Conservation (phyloP, 2,113 vertebrate species). For the Uria lomvia region DNA sequence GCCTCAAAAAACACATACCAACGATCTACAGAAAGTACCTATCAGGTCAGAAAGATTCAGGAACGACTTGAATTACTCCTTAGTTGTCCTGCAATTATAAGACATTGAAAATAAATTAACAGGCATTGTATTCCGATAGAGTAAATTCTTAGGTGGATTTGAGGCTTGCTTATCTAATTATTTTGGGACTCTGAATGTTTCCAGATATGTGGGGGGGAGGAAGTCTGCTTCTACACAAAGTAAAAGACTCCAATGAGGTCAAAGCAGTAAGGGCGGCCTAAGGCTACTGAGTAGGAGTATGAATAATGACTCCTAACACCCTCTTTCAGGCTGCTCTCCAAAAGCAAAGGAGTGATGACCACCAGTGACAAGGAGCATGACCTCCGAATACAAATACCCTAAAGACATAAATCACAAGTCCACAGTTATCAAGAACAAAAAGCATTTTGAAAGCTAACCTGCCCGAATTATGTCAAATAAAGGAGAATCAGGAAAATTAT, state of each 20-base stretch:
- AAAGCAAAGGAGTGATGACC: background rate
- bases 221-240: background rate
- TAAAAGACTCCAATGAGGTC: background rate
- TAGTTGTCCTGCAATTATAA: background rate
- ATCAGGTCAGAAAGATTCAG: background rate
- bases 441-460: background rate
- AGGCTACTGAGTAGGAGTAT: background rate
- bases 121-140: background rate
- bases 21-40: background rate
- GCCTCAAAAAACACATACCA: background rate
- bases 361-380: background rate
- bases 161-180: background rate
- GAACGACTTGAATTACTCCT: background rate
- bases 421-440: background rate
- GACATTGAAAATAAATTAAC: background rate
- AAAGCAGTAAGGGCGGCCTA: background rate
- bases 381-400: background rate
- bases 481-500: background rate
- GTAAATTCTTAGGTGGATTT: background rate
- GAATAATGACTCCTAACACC: background rate
- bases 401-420: background rate
- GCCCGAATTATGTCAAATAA: background rate
- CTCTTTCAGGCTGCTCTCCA: background rate
- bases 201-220: fast-evolving
- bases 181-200: background rate